phyloP scores from a whole-genome alignment of 2,113 vertebrate species.

The Caranx melampygus region DNA sequence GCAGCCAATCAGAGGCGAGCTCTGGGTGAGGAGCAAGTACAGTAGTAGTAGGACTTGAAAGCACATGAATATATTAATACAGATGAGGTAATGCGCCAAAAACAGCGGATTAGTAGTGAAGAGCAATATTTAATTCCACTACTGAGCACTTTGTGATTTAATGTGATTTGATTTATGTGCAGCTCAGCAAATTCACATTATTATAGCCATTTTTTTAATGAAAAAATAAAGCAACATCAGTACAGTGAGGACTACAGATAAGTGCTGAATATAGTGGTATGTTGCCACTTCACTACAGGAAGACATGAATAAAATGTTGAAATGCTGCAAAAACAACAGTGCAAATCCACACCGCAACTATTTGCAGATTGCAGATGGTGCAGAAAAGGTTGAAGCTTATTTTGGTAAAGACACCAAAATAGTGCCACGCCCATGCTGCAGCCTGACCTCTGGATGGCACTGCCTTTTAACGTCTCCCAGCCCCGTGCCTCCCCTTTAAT shows the following conservation, averaged over 20 bases:
- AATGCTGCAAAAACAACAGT: not conserved
- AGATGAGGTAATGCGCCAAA: conserved; percentile 85
- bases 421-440: conserved; percentile 78
- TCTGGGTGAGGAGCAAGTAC: conserved; percentile 64
- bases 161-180: conserved; percentile 27
- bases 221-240: conserved; percentile 1
- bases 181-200: conserved; percentile 52
- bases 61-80: conserved; percentile 84
- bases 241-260: not conserved
- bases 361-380: conserved; percentile 4
- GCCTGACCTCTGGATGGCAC: conserved; percentile 76
- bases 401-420: conserved; percentile 33
- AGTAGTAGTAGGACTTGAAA: conserved; percentile 82
- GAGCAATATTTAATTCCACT: conserved; percentile 65
- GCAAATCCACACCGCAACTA: not conserved
- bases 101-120: conserved; percentile 71
- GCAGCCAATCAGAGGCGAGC: conserved; percentile 77
- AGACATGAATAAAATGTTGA: not conserved
- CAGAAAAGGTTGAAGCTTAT: conserved; percentile 12
- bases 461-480: conserved; percentile 32
- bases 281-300: not conserved
- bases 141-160: conserved; percentile 42
- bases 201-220: not conserved
- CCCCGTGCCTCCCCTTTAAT: conserved; percentile 24
- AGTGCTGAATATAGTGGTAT: not conserved